Evolutionary conservation across 2,888 invertebrate species (phyloP).

Genomic region (Gryllus longicercus): DNA sequence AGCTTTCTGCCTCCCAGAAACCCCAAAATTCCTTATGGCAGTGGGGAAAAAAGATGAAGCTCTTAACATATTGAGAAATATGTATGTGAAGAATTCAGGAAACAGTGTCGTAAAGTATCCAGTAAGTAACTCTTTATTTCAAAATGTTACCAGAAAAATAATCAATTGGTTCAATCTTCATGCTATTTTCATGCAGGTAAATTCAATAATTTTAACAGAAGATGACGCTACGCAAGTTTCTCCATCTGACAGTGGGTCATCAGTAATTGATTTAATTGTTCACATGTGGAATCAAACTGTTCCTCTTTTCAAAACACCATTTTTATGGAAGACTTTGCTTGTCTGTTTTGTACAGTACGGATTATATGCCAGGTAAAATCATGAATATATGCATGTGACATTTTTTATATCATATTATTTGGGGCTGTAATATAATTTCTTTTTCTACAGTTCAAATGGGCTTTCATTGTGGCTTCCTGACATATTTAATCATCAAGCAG

Average conservation of each 20-base stretch:
- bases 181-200: slow-evolving; percentile 3
- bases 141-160: not conserved
- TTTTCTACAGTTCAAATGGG: slow-evolving; percentile 34
- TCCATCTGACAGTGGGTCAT: not conserved
- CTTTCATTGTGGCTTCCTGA: slow-evolving; percentile 47
- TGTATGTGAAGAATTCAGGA: slow-evolving; percentile 39
- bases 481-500: slow-evolving; percentile 44
- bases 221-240: not conserved
- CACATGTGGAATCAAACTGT: slow-evolving; percentile 26
- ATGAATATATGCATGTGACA: not conserved
- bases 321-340: not conserved
- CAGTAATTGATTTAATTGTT: not conserved
- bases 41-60: slow-evolving; percentile 42
- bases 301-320: slow-evolving; percentile 21
- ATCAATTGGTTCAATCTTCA: too few relatives aligned
- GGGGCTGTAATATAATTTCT: not conserved
- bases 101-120: slow-evolving; percentile 26
- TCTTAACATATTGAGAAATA: slow-evolving; percentile 41
- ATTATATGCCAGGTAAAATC: slow-evolving; percentile 21
- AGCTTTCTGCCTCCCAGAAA: slow-evolving; percentile 44
- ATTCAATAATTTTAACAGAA: not conserved
- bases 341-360: slow-evolving; percentile 24
- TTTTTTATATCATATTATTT: not conserved
- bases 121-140: slow-evolving; percentile 24
- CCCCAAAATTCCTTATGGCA: slow-evolving; percentile 45